These are phyloP conservation scores for Drosophila subsilvestris DNA, from an alignment of 2,888 invertebrate species.

Conservation along the genomic window DNA sequence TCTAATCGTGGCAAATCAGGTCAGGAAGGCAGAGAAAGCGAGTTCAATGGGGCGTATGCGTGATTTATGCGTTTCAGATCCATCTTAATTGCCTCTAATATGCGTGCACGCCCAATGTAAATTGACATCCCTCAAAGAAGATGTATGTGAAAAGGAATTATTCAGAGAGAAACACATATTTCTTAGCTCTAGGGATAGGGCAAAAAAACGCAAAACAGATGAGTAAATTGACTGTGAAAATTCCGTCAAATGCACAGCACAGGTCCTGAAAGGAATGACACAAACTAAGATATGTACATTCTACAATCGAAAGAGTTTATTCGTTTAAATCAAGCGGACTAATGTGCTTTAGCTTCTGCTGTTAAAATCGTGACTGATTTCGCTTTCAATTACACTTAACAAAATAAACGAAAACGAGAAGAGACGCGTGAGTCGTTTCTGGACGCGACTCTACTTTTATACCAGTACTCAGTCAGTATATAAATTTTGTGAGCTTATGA, in stretches of 20 bases:
- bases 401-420: too few species aligned
- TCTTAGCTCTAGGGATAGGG: background rate
- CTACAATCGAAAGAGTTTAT: background rate
- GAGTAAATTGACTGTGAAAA: background rate
- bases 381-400: background rate
- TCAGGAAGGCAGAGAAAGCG: conserved; percentile 31
- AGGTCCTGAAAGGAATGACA: too few species aligned
- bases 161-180: background rate
- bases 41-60: conserved; percentile 63
- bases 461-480: too few species aligned
- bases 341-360: too few species aligned
- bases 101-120: conserved; percentile 41
- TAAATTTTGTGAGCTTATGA: too few species aligned
- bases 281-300: background rate
- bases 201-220: background rate
- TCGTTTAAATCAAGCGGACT: too few species aligned
- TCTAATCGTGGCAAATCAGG: conserved; percentile 71
- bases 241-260: background rate
- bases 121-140: conserved; percentile 37
- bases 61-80: conserved; percentile 58
- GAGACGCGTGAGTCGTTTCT: too few species aligned
- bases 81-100: conserved; percentile 65
- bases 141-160: conserved; percentile 22
- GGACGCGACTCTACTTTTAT: too few species aligned
- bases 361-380: background rate